Base-by-base conservation (phyloP, 2,113 vertebrate genomes). In the Mastomys natalensis region DNA sequence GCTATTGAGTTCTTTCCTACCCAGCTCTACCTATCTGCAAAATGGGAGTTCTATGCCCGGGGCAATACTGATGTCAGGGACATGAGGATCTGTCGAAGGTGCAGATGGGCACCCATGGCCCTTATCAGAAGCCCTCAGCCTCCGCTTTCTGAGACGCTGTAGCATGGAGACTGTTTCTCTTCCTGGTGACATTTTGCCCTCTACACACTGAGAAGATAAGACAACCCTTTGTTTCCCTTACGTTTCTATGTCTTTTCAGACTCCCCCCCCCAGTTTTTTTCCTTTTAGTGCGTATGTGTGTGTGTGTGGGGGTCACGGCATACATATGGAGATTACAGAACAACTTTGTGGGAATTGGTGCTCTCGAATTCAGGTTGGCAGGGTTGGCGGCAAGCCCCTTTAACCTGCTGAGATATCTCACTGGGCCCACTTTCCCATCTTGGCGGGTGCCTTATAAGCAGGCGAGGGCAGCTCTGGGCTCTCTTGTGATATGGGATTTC, bases 191-290 rank as follows among this genome's bases (percentile, higher is more conserved):
- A 81, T 95, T 78, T 53, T 64, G 53, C n/a, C 3, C 34, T 51
- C 89, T 64, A 29, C 58, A n/a, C 7, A 34, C 58, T 64, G 73
- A 93, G 81, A 78, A 95, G 95, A 91, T 85, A 60, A 94, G 87
- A 45, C 8, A 37, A 40, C 43, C 80, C 48, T 64, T 84, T 7
- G 4, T 43, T 89, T 86, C 10, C 21, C 77, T 48, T 66, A 62
- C 6, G 7, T 74, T 58, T 87, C 43, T 62, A 64, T 1, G 26
- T 17, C 40, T 62, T 62, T 85, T 31, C 29, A 31, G 26, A 22
- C 74, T 13, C 73, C 74, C 10, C n/a, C 72, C 8, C n/a, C 70
- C 21, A 40, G n/a, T 19, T 40, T 76, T 13, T 51, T 34, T 10
- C 24, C 22, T 16, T 82, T 62, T 40, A 29, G 58, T 84, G 58